Evolutionary conservation across 2,113 vertebrate genomes (phyloP).

Genomic region (Gavialis gangeticus): DNA sequence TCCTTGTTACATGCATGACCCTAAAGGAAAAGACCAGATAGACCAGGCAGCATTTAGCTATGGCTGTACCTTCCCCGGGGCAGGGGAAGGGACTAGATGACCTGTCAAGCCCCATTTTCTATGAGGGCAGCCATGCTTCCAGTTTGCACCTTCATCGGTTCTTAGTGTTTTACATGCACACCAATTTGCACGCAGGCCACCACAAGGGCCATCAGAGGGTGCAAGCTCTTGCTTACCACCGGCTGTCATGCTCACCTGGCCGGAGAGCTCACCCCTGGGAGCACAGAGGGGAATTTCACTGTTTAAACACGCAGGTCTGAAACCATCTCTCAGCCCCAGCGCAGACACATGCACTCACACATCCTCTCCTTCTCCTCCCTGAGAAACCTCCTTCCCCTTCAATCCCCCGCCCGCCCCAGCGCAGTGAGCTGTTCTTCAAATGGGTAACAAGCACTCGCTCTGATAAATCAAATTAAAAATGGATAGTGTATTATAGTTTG

Average conservation of each 20-base stretch:
- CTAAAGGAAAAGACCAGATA: background rate
- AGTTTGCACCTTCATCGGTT: background rate
- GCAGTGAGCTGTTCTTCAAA: conserved; percentile 66
- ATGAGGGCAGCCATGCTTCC: background rate
- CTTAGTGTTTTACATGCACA: background rate
- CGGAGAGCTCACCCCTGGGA: background rate
- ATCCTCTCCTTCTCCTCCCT: background rate
- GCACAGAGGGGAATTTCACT: background rate
- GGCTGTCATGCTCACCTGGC: background rate
- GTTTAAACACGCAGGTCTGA: background rate
- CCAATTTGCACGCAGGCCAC: too few species aligned
- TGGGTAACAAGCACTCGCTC: conserved; percentile 73
- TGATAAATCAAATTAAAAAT: conserved; percentile 80
- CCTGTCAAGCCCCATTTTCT: too few species aligned
- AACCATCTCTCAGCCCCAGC: background rate
- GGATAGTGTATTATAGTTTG: conserved; percentile 76
- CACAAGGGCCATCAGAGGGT: background rate
- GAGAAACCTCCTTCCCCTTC: background rate
- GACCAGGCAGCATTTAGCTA: too few species aligned
- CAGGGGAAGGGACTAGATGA: too few species aligned
- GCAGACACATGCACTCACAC: background rate
- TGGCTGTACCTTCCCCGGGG: too few species aligned
- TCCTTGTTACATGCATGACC: background rate
- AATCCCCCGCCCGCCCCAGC: conserved; percentile 36
- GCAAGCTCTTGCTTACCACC: background rate